Evolutionary conservation across 2,888 invertebrate species (phyloP), one percentile per base, ranked within the genome.

Genomic region (Dilophus febrilis): DNA sequence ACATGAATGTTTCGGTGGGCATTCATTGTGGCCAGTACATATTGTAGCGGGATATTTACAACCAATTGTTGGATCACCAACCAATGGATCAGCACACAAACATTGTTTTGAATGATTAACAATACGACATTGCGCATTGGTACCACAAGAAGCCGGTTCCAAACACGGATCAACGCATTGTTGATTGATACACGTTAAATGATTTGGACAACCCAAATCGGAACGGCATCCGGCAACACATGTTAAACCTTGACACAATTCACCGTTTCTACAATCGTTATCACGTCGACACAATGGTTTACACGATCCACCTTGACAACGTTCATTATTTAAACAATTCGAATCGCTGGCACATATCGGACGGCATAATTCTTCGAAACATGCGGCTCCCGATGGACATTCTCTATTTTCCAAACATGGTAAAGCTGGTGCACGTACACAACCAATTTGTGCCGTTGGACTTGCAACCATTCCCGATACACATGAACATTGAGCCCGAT

Each of bases 371-470:
- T 72, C 71, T 40, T 77, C 75, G 43, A 79, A 72, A 54, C 88
- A 88, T 40, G 78, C 70, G 56, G 74, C 72, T 10, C 80, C 81
- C 13, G 64, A 55, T 6, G 68, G 63, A 54, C 88, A 88, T 49
- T 84, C 82, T 39, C 80, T 70, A 50, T 86, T 86, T 50, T 76
- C 76, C 28, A 64, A 67, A 53, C 88, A 90, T n/a, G 71, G 67
- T 14, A 72, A 61, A 11, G 83, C 72, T 1, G 86, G 87, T 11
- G 82, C 70, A 50, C 90, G 69, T 1, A 87, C 77, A 53, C 91
- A 91, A 1, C 85, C 91, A 28, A 90, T 74, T 53, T 85, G 84
- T 2, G 90, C 80, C 2, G 85, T 81, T 37, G 88, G 88, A 58
- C 84, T 88, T 11, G 88, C 82, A 50, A 88, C 84, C 56, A 87